Base-by-base conservation (phyloP, 2,113 vertebrate genomes). In the Osmerus mordax region DNA sequence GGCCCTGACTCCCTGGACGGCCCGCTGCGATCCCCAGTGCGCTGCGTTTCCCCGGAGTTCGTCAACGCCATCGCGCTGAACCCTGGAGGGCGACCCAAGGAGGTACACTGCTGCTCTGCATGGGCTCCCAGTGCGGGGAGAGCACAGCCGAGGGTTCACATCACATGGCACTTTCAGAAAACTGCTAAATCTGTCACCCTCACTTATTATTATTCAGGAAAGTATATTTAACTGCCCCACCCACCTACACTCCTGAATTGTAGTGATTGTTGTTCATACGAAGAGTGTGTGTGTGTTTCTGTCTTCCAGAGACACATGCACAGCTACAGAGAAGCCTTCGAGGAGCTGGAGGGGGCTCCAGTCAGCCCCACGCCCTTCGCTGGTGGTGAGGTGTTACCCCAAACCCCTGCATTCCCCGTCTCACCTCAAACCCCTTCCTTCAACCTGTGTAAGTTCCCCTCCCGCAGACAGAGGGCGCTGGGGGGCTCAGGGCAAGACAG, bases 251-350 rank as follows among this genome's bases (percentile, higher is more conserved):
- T 58, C 15, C n/a, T 18, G 15, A 18, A 18, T 18, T 58, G 55
- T 58, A 28, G 41, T 9, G 41, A 47, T 47, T 47, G 41, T 47
- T 47, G 41, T 47, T 47, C 41, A 47, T 47, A 47, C 12, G 41
- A 47, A 7, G 41, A 47, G 54, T 47, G 63, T 74, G 58, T 36
- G 28, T 74, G 47, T 32, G 19, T 72, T 78, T 16, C 16, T 25
- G 7, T 86, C n/a, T 71, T 87, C 0, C 87, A 99, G 97, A 95
- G 93, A 88, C 93, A 96, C 78, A 95, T 99, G 84, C 97, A 99
- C 88, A 99, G 97, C 88, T 99, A 99, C 91, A 95, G 95, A 69
- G 97, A 99, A 69, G 97, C 97, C 71, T 99, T 98, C 0, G 97
- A 99, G 82, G 97, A 99, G 86, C 90, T 95, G 83, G 96, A 98